Evolutionary conservation across 2,797 vertebrate genomes (phyloP).

Genomic region (Pseudomugil gertrudae): DNA sequence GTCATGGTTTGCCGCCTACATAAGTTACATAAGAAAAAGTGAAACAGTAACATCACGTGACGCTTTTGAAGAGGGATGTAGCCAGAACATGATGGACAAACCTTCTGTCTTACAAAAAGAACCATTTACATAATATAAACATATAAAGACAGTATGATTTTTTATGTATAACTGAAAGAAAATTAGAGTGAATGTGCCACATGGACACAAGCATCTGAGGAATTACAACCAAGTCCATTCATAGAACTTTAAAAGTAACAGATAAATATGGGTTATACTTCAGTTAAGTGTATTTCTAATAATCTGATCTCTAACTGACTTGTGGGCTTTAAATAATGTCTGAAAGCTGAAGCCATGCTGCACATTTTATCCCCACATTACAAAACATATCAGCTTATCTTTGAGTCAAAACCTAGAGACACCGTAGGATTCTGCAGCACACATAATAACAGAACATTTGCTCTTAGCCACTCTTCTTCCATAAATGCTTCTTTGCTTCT

Average conservation of each 20-base stretch:
- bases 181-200: too few relatives aligned
- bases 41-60: too few relatives aligned
- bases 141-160: too few relatives aligned
- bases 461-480: not conserved
- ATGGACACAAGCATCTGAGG: not conserved
- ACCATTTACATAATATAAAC: too few relatives aligned
- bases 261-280: not conserved
- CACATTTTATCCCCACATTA: not conserved
- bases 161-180: too few relatives aligned
- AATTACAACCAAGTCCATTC: not conserved
- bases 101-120: too few relatives aligned
- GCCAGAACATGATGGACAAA: too few relatives aligned
- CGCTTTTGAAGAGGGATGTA: too few relatives aligned
- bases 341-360: not conserved
- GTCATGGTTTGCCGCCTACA: too few relatives aligned
- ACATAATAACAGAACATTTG: not conserved
- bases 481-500: not conserved
- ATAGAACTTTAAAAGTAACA: not conserved
- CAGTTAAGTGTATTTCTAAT: not conserved
- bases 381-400: not conserved
- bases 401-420: not conserved
- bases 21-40: too few relatives aligned
- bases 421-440: not conserved
- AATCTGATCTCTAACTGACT: too few relatives aligned
- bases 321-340: not conserved